Conservation (phyloP, 2,797 vertebrate species). For the Muraenolepis orangiensis region DNA sequence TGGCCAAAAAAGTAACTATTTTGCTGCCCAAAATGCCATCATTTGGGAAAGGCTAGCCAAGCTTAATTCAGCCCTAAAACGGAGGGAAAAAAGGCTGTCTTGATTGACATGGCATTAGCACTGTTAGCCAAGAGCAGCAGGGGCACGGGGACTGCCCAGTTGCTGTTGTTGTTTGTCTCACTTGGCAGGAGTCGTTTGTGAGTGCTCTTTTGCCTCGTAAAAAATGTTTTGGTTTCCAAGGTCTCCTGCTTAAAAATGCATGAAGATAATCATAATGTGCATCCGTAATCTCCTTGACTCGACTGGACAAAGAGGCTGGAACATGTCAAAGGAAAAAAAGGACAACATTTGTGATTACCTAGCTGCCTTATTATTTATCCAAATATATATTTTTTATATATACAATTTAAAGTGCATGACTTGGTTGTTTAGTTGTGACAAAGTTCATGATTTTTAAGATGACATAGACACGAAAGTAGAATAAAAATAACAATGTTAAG, state of each 20-base stretch:
- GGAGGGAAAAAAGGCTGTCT: neutral
- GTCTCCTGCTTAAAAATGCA: neutral
- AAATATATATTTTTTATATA: neutral
- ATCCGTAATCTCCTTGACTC: neutral
- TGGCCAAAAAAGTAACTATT: neutral
- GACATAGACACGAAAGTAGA: neutral
- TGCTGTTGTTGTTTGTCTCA: conserved; percentile 27
- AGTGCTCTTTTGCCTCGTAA: conserved; percentile 13
- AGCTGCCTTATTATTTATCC: neutral
- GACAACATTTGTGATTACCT: neutral
- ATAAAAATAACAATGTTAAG: too few relatives aligned
- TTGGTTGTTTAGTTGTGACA: neutral
- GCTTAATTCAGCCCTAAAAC: conserved; percentile 1
- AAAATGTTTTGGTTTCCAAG: neutral
- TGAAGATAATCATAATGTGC: neutral
- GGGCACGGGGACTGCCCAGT: conserved; percentile 9
- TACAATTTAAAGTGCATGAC: neutral
- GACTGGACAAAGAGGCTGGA: neutral
- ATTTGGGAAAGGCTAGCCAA: neutral
- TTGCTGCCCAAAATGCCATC: neutral
- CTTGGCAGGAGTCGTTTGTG: conserved; percentile 20
- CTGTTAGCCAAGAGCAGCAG: conserved; percentile 16
- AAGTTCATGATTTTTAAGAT: neutral
- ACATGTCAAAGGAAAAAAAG: neutral
- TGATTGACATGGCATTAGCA: conserved; percentile 13